Conservation (phyloP, 2,797 vertebrate genomes). For the Falco rusticolus region DNA sequence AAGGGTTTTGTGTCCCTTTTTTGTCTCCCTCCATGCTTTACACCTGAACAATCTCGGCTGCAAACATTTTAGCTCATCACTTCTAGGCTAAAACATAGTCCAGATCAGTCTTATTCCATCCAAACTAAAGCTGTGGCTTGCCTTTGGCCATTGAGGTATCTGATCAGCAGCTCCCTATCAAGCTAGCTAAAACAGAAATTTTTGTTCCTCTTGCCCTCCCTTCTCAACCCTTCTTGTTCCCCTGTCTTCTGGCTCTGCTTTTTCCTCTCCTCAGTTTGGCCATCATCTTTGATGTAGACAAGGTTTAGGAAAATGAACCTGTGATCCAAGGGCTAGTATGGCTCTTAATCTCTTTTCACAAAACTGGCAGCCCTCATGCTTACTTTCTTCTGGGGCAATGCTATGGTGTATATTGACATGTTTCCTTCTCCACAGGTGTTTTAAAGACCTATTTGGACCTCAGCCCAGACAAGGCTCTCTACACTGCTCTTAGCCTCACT, state of each 20-base stretch:
- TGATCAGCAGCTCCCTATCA: background rate
- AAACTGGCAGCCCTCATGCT: background rate
- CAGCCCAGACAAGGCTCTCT: background rate
- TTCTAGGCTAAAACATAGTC: background rate
- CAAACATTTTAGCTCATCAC: background rate
- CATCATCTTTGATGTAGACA: background rate
- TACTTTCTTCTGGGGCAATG: background rate
- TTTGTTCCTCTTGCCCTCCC: background rate
- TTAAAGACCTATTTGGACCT: background rate
- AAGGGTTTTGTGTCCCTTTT: background rate
- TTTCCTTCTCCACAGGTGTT: background rate
- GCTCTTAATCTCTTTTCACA: background rate
- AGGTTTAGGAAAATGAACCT: background rate
- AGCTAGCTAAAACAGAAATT: background rate
- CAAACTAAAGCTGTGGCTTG: background rate
- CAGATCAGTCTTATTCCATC: background rate
- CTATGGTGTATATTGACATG: background rate
- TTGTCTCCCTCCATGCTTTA: background rate
- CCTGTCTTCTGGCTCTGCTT: background rate
- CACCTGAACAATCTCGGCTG: background rate
- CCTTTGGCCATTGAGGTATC: background rate
- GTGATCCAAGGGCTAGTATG: background rate
- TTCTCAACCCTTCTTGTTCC: background rate
- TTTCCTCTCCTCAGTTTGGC: background rate
- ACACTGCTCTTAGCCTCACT: background rate